A percentile compares a stretch with the other conserved stretches of the same genome.
Conservation (phyloP, 1,140 invertebrate species). For the Drosophila varians region DNA sequence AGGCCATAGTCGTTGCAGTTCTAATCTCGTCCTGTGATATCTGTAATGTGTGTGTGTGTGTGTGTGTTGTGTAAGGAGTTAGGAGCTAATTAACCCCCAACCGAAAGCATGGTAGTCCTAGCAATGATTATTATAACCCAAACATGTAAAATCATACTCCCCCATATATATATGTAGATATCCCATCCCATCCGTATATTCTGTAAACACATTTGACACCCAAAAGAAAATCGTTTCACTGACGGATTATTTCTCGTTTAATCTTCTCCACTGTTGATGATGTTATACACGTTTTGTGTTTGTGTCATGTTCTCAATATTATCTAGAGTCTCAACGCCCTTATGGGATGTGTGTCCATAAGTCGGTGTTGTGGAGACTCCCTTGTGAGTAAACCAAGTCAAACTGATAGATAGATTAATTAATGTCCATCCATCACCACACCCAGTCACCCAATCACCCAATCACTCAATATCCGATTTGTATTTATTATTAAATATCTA, state of each 20-base stretch:
- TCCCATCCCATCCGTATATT: not conserved
- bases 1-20: not conserved
- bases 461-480: conserved; percentile 12
- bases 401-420: conserved; percentile 58
- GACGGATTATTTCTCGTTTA: conserved; percentile 42
- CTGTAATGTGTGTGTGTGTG: conserved; percentile 4
- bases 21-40: too few relatives aligned
- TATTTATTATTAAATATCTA: conserved; percentile 1
- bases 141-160: not conserved
- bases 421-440: conserved; percentile 24
- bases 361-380: conserved; percentile 80
- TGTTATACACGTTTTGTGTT: conserved; percentile 77
- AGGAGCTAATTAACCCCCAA: not conserved
- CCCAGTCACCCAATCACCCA: conserved; percentile 20
- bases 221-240: conserved; percentile 42
- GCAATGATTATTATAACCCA: not conserved
- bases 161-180: not conserved
- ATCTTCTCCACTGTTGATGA: conserved; percentile 42
- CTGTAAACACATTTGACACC: conserved; percentile 4
- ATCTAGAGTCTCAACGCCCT: conserved; percentile 79
- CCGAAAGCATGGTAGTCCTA: not conserved
- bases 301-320: conserved; percentile 78
- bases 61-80: conserved; percentile 7
- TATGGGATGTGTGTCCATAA: conserved; percentile 78
- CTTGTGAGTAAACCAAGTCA: conserved; percentile 78